A percentile compares a stretch with the other conserved stretches of the same genome.
phyloP scores from a whole-genome alignment of 2,888 invertebrate species.

The Cancer borealis region DNA sequence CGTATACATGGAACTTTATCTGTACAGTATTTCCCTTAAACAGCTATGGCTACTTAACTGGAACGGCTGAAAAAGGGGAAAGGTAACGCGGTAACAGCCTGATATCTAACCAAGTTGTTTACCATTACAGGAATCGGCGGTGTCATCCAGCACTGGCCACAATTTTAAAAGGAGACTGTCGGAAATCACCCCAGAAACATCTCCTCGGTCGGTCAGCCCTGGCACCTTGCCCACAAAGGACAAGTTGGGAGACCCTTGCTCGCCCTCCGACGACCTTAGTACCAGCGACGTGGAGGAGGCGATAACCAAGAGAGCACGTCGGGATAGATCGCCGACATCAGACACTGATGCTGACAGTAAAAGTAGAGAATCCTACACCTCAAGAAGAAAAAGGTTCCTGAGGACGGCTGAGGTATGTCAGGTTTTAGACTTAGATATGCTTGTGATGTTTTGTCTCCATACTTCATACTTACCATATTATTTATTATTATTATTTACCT shows the following conservation, averaged over 20 bases:
- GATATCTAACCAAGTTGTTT: not conserved
- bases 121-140: constrained; percentile 4
- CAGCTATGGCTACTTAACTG: too few relatives aligned
- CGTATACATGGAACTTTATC: too few relatives aligned
- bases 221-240: not conserved
- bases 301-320: constrained; percentile 17
- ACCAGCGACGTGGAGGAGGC: constrained; percentile 38
- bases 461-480: too few relatives aligned
- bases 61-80: not conserved
- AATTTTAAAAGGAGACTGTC: constrained; percentile 51
- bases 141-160: constrained; percentile 26
- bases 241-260: not conserved
- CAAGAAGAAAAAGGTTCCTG: constrained; percentile 61
- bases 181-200: not conserved
- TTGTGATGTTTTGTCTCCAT: not conserved
- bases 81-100: not conserved
- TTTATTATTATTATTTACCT: too few relatives aligned
- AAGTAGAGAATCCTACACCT: constrained; percentile 55
- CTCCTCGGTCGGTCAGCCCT: not conserved
- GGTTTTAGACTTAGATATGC: not conserved
- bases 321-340: not conserved
- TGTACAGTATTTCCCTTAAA: too few relatives aligned
- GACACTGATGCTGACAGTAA: constrained; percentile 27
- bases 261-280: not conserved
- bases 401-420: constrained; percentile 62